Percentiles rank a stretch among this genome's conserved stretches.
These are phyloP conservation scores for Gymnocypris eckloni DNA, from an alignment of 2,797 vertebrate species.

Conservation along the genomic window DNA sequence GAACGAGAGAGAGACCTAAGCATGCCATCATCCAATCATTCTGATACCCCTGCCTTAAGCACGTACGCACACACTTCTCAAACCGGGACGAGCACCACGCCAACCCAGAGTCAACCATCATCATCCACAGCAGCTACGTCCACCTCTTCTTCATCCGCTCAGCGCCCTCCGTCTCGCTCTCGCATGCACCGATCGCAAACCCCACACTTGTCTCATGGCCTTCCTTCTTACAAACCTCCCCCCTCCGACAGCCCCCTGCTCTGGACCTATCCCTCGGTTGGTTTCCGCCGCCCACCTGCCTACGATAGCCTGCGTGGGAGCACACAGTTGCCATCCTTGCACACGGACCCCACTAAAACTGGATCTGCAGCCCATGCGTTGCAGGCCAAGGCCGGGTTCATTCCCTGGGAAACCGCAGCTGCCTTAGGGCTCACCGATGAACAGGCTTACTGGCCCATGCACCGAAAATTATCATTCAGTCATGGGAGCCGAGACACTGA, in stretches of 20 bases:
- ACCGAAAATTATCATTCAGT: slow-evolving; percentile 86
- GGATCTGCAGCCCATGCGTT: slow-evolving; percentile 69
- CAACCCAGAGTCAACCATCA: slow-evolving; percentile 73
- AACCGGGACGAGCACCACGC: slow-evolving; percentile 74
- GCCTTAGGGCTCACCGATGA: slow-evolving; percentile 73
- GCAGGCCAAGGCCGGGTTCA: slow-evolving; percentile 78
- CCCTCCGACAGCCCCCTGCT: slow-evolving; percentile 83
- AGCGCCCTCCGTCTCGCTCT: slow-evolving; percentile 74
- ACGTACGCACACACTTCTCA: slow-evolving; percentile 70
- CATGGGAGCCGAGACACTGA: slow-evolving; percentile 84
- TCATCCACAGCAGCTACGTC: slow-evolving; percentile 61
- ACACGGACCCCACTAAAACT: slow-evolving; percentile 71
- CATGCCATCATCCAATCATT: slow-evolving; percentile 51
- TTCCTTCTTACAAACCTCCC: slow-evolving; percentile 83
- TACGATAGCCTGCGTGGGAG: slow-evolving; percentile 85
- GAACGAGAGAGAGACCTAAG: slow-evolving; percentile 62
- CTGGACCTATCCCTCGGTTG: slow-evolving; percentile 90
- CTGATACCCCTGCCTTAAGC: slow-evolving; percentile 70
- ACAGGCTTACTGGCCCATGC: slow-evolving; percentile 84
- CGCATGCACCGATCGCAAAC: slow-evolving; percentile 77
- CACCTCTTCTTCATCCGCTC: slow-evolving; percentile 69
- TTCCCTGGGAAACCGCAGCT: slow-evolving; percentile 83
- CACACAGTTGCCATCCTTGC: slow-evolving; percentile 74
- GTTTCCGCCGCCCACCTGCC: slow-evolving; percentile 87
- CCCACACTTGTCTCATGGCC: slow-evolving; percentile 71